Base-by-base conservation (phyloP, 2,113 vertebrate species). In the Nicator chloris region DNA sequence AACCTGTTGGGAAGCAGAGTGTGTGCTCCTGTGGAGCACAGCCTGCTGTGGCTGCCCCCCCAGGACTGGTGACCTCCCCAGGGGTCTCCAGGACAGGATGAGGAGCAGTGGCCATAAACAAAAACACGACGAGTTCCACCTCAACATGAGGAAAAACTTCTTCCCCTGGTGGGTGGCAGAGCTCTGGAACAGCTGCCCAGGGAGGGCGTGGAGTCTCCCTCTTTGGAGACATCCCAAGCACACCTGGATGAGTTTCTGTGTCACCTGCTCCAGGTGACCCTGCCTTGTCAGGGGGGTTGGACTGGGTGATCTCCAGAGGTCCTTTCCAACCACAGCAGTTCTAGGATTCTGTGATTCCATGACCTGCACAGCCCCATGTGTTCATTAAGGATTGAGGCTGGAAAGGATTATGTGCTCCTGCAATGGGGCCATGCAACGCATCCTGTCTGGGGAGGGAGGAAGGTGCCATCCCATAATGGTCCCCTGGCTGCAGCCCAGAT, bases 1-100 rank as follows among this genome's bases (percentile, higher is more conserved):
- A 81, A 50, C 79, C 83, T 81, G 61, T 18, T 64, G n/a, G 70
- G 70, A 13, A 69, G 78, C 65, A 26, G n/a, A 1, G 3, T 3
- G 42, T 7, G 13, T 8, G 2, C 10, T 50, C 6, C 0, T 0
- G 4, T 4, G 21, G 37, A 54, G 66, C 49, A 19, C 30, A 42
- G 7, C 22, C 1, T 8, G 59, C 51, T 27, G 57, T 13, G 28
- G 50, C 60, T 63, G 47, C 47, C 90, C 15, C 69, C 10, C 53
- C 1, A 2, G 90, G 21, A 40, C 33, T 1, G 7, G 13, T 18
- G 54, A 33, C 33, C 3, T 23, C 21, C 24, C 18, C 53, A 17
- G 27, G 31, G 42, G 13, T 53, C 47, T 10, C 30, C 61, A 42
- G 71, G 35, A 16, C n/a, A 30, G 45, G 23, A 30, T 3, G 28